Base-by-base conservation (phyloP, 2,888 invertebrate species). In the Brenthis hecate region DNA sequence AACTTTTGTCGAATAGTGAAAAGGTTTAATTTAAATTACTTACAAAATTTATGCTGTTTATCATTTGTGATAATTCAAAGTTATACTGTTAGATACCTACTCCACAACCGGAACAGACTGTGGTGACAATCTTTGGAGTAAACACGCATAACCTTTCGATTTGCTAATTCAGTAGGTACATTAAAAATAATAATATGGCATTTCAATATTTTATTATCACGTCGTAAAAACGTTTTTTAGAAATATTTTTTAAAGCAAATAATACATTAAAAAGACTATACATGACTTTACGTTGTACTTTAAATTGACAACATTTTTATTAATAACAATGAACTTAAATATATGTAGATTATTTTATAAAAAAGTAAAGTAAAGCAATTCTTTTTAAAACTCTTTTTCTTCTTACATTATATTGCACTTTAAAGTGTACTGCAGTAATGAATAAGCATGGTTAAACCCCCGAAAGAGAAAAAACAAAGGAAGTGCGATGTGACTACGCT, bases 191-290 rank as follows among this genome's bases (percentile, higher is more conserved):
- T 60, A 60, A n/a, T 60, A 60, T 48, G 60, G 60, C 60, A 60
- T 28, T 60, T 43, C 11, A 11, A 43, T 43, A 43, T 60, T 56
- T 56, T 48, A 6, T 50, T 28, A 60, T 50, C 23, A 28, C 60
- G 60, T 60, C 60, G 60, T 60, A 60, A 60, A 60, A 60, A 60
- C 60, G 50, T 28, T 50, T 28, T 50, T 50, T 60, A 60, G 60
- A 60, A 60, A n/a, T 60, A 60, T 28, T 13, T 60, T 48, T 50
- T n/a, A 50, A 8, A 2, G 60, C 60, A 60, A 60, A 60, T 28
- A 11, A 50, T 4, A 60, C 32, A 28, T 28, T 54, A 48, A 53
- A 51, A 36, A 54, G 16, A 54, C 23, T 19, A 23, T 23, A 57
- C 14, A 48, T 28, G 48, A n/a, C 28, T 14, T 58, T n/a, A 28